Base-by-base conservation (phyloP, 2,888 invertebrate species). In the Leucophenga maculata region DNA sequence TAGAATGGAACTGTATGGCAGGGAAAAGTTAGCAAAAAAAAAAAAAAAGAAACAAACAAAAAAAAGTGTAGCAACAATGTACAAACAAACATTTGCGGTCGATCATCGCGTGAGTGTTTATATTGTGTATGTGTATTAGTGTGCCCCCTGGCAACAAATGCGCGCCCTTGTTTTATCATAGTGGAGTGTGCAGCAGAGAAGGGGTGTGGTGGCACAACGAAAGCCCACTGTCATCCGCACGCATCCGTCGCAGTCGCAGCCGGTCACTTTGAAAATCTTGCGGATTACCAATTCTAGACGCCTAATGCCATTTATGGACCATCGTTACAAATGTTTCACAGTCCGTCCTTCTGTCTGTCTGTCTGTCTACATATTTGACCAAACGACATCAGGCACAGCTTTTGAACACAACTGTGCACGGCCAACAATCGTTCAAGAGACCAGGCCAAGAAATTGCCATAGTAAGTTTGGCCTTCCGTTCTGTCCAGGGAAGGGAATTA, bases 281-380 rank as follows among this genome's bases (percentile, higher is more conserved):
- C 75, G 82, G 82, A 82, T 82, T 82, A 84, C 84, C 81, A 84
- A 80, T 79, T 80, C 80, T 78, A 80, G 83, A 80, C 82, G 80
- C 83, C 77, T 83, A 80, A 82, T 79, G 78, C 82, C 82, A 74
- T 80, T 82, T 83, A 83, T 83, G 74, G 80, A 75, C 80, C 79
- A 80, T 79, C 79, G 82, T 79, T 79, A 83, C 78, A 84, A 80
- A 83, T 79, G 77, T 75, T 77, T 78, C 81, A 79, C 60, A 60
- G 60, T 75, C 79, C 78, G 77, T 70, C 79, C 75, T 67, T 18
- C 20, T 48, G 16, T 26, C 48, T 14, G 55, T 55, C 54, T 22
- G 54, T 22, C 62, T 32, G 26, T 48, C 39, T 54, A 18, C 16
- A 52, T 39, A 39, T 39, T 39, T 39, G 39, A 39, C 39, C 39